Evolutionary conservation across 2,797 vertebrate genomes (phyloP).

Genomic region (Eleutherodactylus coqui): DNA sequence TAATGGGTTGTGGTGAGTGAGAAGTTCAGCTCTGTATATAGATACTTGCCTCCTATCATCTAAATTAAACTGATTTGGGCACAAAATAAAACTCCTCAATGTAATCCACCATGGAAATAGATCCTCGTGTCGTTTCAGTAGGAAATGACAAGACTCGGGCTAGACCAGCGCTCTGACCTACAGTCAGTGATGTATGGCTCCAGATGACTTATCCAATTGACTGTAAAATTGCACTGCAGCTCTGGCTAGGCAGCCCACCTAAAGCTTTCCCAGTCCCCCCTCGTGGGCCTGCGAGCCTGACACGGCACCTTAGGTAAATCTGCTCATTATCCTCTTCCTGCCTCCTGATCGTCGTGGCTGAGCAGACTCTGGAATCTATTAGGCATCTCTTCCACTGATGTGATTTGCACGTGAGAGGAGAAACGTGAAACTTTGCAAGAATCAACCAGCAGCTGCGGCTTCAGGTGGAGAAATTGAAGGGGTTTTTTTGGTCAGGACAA

Average conservation of each 20-base stretch:
- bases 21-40: not conserved
- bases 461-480: constrained; percentile 87
- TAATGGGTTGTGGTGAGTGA: too few species aligned
- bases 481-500: constrained; percentile 29
- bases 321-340: constrained; percentile 88
- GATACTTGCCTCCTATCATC: not conserved
- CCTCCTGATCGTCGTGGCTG: constrained; percentile 76
- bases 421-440: constrained; percentile 81
- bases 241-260: constrained; percentile 81
- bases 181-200: constrained; percentile 87
- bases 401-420: constrained; percentile 91
- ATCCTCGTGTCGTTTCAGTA: constrained; percentile 69
- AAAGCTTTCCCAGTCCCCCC: constrained; percentile 84
- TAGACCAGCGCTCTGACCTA: constrained; percentile 77
- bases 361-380: constrained; percentile 96
- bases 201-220: constrained; percentile 97
- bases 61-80: not conserved
- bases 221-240: constrained; percentile 94
- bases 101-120: constrained; percentile 69
- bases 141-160: constrained; percentile 76
- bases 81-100: constrained; percentile 66
- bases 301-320: constrained; percentile 77
- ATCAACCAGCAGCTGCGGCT: constrained; percentile 86
- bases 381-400: constrained; percentile 92
- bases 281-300: constrained; percentile 67